phyloP scores from a whole-genome alignment of 2,888 invertebrate species.

The Lasioglossum villosulum region DNA sequence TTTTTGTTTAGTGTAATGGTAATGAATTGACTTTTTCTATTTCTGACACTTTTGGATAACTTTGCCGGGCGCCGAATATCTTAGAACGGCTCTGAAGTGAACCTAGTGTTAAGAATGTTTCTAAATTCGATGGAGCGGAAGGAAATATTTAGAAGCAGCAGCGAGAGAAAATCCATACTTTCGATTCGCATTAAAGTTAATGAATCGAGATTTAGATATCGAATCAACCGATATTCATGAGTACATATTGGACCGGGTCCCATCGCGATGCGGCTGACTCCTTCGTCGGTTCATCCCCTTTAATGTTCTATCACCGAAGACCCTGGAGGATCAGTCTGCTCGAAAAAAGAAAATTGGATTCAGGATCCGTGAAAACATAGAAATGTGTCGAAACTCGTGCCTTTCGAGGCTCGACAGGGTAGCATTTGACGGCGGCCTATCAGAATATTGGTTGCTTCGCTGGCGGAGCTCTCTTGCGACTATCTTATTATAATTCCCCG shows the following conservation, averaged over 20 bases:
- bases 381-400: constrained; percentile 5
- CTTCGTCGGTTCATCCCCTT: constrained; percentile 12
- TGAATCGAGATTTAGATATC: constrained; percentile 5
- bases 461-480: neutral
- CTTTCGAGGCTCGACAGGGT: neutral
- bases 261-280: neutral
- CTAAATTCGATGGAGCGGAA: neutral
- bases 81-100: no score
- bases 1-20: no score
- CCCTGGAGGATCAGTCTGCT: constrained; percentile 13
- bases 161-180: neutral
- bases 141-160: neutral
- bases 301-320: constrained; percentile 16
- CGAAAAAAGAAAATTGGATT: constrained; percentile 37
- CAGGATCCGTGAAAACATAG: constrained; percentile 29
- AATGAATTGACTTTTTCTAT: no score
- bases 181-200: neutral
- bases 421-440: neutral
- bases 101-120: neutral
- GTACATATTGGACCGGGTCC: constrained; percentile 10
- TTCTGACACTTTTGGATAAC: no score
- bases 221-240: constrained; percentile 6
- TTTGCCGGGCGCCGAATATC: no score
- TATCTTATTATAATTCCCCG: neutral
- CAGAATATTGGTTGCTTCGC: neutral